Conservation (phyloP, 1,140 invertebrate species). For the Prorops nasuta region DNA sequence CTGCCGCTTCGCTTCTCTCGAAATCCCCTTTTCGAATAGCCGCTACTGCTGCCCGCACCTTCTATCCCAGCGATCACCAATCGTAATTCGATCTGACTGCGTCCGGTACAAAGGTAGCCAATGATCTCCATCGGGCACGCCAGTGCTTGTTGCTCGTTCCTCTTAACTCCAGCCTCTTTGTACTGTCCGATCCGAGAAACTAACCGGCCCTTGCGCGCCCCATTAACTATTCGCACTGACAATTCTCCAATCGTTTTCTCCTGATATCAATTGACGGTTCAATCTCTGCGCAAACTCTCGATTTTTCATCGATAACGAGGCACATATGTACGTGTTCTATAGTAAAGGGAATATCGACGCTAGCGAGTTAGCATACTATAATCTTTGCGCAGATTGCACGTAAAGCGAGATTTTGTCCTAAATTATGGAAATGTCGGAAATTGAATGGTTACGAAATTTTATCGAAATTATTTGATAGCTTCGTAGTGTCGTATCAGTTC, state of each 20-base stretch:
- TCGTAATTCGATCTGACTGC: slow-evolving; percentile 47
- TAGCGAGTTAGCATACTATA: too few relatives aligned
- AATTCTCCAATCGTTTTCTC: slow-evolving; percentile 3
- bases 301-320: too few relatives aligned
- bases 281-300: too few relatives aligned
- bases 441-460: too few relatives aligned
- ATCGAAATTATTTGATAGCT: too few relatives aligned
- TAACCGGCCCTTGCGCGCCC: slow-evolving; percentile 6
- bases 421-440: too few relatives aligned
- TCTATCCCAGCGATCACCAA: slow-evolving; percentile 38
- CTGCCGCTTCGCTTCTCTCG: slow-evolving; percentile 31
- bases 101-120: slow-evolving; percentile 30
- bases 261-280: too few relatives aligned
- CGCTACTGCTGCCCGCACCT: slow-evolving; percentile 16
- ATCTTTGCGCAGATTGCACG: too few relatives aligned
- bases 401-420: too few relatives aligned
- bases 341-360: too few relatives aligned
- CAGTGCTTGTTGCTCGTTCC: slow-evolving; percentile 25
- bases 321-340: too few relatives aligned
- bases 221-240: slow-evolving; percentile 19
- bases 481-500: too few relatives aligned
- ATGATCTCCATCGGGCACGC: slow-evolving; percentile 27
- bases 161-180: slow-evolving; percentile 3
- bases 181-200: slow-evolving; percentile 14
- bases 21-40: slow-evolving; percentile 41